Evolutionary conservation across 2,113 vertebrate genomes (phyloP).

Genomic region (Tupaia chinensis): DNA sequence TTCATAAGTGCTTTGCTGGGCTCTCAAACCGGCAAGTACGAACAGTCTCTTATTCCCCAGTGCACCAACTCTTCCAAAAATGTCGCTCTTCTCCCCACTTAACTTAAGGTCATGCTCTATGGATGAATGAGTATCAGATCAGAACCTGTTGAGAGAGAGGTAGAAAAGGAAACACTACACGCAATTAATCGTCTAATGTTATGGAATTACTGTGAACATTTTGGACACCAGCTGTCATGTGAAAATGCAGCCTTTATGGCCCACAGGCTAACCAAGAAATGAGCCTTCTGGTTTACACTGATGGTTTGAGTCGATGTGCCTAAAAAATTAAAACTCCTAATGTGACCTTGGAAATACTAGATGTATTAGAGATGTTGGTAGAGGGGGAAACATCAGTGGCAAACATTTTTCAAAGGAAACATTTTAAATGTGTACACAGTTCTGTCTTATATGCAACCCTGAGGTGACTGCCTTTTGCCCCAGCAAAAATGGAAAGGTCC

Average conservation of each 20-base stretch:
- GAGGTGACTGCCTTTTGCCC: background rate
- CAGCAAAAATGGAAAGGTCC: background rate
- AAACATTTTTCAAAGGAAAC: background rate
- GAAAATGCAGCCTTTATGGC: background rate
- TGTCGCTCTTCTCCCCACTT: background rate
- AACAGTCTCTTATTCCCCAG: background rate
- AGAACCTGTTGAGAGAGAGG: background rate
- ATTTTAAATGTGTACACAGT: background rate
- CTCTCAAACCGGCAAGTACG: background rate
- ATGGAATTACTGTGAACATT: background rate
- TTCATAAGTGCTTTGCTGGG: background rate
- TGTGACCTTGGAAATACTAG: background rate
- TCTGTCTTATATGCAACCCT: background rate
- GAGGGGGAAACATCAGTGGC: background rate
- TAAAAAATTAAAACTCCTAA: background rate
- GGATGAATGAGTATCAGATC: background rate
- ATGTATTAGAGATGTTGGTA: background rate
- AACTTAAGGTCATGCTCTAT: rapidly evolving
- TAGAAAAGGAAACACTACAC: background rate
- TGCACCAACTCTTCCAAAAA: background rate
- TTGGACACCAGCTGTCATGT: background rate
- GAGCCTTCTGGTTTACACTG: background rate
- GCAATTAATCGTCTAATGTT: background rate
- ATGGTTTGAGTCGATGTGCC: background rate
- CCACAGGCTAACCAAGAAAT: background rate